phyloP scores from a whole-genome alignment of 2,888 invertebrate species.

The Spilarctia lutea region DNA sequence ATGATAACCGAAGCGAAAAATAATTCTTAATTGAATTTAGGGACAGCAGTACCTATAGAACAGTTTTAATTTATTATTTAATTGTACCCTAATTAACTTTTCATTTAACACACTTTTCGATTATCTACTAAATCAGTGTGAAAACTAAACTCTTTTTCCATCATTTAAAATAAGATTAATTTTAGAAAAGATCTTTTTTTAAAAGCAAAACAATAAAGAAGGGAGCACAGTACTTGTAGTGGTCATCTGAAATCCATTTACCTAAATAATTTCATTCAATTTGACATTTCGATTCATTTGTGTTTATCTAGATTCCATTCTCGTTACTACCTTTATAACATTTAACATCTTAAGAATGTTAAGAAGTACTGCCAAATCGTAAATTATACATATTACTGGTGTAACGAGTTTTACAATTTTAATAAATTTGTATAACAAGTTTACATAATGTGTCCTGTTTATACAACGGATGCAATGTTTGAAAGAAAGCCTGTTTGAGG shows the following conservation, averaged over 20 bases:
- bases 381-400: neutral
- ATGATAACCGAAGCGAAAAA: neutral
- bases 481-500: neutral
- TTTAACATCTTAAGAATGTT: neutral
- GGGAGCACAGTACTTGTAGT: neutral
- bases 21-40: too few relatives aligned
- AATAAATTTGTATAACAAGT: conserved; percentile 1
- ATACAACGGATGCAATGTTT: neutral
- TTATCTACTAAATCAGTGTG: neutral
- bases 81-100: neutral
- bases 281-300: neutral
- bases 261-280: neutral
- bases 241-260: neutral
- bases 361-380: neutral
- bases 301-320: neutral
- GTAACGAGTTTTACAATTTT: neutral
- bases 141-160: too few relatives aligned
- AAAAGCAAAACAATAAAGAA: too few relatives aligned
- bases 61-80: neutral
- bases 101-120: neutral
- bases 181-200: too few relatives aligned
- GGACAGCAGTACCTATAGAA: too few relatives aligned
- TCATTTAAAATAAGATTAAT: too few relatives aligned
- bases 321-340: neutral
- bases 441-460: neutral